Evolutionary conservation across 2,797 vertebrate genomes (phyloP).

Genomic region (Siniperca scherzeri): DNA sequence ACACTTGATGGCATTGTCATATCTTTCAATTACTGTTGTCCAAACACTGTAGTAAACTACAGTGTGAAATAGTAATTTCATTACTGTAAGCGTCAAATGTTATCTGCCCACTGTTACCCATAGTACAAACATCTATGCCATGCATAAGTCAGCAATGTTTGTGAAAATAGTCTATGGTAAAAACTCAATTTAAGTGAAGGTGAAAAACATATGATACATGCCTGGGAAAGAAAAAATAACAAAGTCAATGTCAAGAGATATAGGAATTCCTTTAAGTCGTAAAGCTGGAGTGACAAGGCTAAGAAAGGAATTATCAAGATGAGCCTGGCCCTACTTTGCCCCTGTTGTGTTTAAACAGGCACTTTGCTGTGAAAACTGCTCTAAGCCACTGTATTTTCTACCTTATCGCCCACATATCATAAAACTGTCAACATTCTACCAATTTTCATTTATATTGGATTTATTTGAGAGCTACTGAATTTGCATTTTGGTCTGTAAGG

Average conservation of each 20-base stretch:
- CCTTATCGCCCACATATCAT: slow-evolving; percentile 70
- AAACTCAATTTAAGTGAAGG: slow-evolving; percentile 49
- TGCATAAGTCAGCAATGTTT: neutral
- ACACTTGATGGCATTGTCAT: neutral
- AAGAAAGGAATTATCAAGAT: slow-evolving; percentile 76
- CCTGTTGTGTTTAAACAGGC: slow-evolving; percentile 69
- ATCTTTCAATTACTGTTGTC: neutral
- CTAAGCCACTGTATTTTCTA: slow-evolving; percentile 70
- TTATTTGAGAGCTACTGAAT: slow-evolving; percentile 67
- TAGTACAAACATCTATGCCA: neutral
- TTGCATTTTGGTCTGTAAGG: slow-evolving; percentile 55
- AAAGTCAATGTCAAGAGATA: slow-evolving; percentile 68
- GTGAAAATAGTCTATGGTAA: slow-evolving; percentile 23
- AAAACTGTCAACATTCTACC: slow-evolving; percentile 74
- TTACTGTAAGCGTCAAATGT: neutral
- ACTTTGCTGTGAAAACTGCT: slow-evolving; percentile 72
- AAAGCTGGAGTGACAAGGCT: slow-evolving; percentile 76
- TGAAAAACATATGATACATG: slow-evolving; percentile 50
- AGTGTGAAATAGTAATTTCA: neutral
- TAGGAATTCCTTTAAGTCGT: slow-evolving; percentile 66
- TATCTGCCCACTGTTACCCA: neutral
- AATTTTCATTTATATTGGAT: slow-evolving; percentile 75
- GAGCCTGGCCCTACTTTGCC: slow-evolving; percentile 65
- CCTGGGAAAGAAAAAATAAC: slow-evolving; percentile 36
- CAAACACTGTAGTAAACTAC: neutral